phyloP scores from a whole-genome alignment of 2,113 vertebrate genomes.

The Uria aalge region DNA sequence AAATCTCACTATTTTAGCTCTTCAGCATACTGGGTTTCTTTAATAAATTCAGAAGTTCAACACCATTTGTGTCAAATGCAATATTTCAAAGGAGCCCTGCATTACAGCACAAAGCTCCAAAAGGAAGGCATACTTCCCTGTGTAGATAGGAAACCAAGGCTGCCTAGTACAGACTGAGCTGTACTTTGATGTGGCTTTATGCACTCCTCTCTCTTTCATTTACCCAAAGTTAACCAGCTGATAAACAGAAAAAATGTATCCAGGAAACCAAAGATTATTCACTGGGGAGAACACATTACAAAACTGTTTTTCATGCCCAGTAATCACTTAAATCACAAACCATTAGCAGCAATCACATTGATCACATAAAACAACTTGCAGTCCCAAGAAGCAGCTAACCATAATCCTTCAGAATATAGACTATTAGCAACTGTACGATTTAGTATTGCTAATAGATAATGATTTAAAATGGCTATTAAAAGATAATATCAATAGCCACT shows the following conservation, averaged over 20 bases:
- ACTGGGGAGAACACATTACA: not conserved
- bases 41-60: not conserved
- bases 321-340: constrained; percentile 45
- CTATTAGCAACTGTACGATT: not conserved
- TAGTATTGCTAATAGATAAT: not conserved
- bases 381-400: not conserved
- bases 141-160: not conserved
- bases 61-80: constrained; percentile 5
- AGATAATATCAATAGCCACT: not conserved
- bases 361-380: constrained; percentile 1
- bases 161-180: not conserved
- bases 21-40: not conserved
- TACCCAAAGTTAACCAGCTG: constrained; percentile 9
- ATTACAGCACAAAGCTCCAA: not conserved
- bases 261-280: constrained; percentile 50
- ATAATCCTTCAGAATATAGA: not conserved
- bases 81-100: not conserved
- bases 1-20: not conserved
- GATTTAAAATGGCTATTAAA: not conserved
- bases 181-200: not conserved
- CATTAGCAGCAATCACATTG: constrained; percentile 37
- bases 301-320: not conserved
- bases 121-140: not conserved
- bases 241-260: constrained; percentile 41
- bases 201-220: not conserved